These are phyloP conservation scores for Tympanoctomys barrerae DNA, from an alignment of 2,797 vertebrate species.

Conservation along the genomic window DNA sequence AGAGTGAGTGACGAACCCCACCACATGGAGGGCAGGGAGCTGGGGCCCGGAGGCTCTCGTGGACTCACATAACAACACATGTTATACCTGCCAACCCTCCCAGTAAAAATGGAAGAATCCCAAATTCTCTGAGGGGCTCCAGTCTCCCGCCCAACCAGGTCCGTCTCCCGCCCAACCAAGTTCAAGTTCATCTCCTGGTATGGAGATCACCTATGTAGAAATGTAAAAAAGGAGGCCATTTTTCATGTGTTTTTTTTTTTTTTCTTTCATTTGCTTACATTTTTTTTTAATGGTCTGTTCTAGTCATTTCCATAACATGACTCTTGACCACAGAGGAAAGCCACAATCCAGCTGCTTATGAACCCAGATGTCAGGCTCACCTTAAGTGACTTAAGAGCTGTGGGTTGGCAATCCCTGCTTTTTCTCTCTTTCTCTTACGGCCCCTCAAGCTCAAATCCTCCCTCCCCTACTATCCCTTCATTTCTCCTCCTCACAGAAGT, in stretches of 20 bases:
- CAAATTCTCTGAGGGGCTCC: slow-evolving; percentile 92
- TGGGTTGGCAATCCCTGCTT: not conserved
- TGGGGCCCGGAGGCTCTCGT: slow-evolving; percentile 87
- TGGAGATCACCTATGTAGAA: slow-evolving; percentile 91
- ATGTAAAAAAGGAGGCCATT: slow-evolving; percentile 89
- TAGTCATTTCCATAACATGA: slow-evolving; percentile 27
- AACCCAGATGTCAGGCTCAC: not conserved
- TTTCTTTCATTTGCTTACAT: slow-evolving; percentile 8
- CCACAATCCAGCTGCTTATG: not conserved
- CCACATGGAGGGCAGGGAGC: slow-evolving; percentile 86
- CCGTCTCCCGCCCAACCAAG: slow-evolving; percentile 92
- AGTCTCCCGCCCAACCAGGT: slow-evolving; percentile 92
- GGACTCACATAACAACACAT: slow-evolving; percentile 92
- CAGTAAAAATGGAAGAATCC: slow-evolving; percentile 92
- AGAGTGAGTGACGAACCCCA: slow-evolving; percentile 87
- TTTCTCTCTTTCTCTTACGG: slow-evolving; percentile 1
- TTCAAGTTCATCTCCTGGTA: slow-evolving; percentile 90
- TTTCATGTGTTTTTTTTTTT: slow-evolving; percentile 80
- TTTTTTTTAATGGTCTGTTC: not conserved
- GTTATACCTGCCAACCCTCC: slow-evolving; percentile 93
- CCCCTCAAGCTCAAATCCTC: slow-evolving; percentile 15
- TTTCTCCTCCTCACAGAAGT: slow-evolving; percentile 17
- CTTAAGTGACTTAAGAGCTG: not conserved
- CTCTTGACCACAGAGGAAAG: not conserved
- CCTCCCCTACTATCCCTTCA: not conserved